Base-by-base conservation (phyloP, 2,888 invertebrate species). In the Andrena marginata region DNA sequence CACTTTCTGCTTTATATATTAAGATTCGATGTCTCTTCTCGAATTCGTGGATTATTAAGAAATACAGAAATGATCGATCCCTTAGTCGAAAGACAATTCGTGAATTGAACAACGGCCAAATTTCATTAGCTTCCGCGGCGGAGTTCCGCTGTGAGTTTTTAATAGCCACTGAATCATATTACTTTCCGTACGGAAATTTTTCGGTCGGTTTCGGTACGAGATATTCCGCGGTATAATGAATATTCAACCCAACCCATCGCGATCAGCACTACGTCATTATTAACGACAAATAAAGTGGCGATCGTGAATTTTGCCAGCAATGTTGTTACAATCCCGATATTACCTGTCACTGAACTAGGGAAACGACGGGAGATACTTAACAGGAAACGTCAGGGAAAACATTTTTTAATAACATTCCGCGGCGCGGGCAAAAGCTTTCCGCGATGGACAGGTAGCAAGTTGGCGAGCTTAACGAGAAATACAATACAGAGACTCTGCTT, bases 381-480 rank as follows among this genome's bases (percentile, higher is more conserved):
- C 4, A 1, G 16, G 4, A 33, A n/a, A 42, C 26, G 1, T 16
- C 35, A 5, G 0, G 35, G 20, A 54, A 7, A 69, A 33, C 33
- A 49, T 20, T 54, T 56, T 42, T 65, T 33, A 49, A 65, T 65
- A 65, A 35, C 10, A 49, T 35, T 20, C 10, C 2, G 49, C 23
- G 13, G 1, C 20, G 29, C 16, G 16, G 23, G 16, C 51, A 54
- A 59, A 42, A 59, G 35, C 26, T 51, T 26, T 16, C 13, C 16
- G 42, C 13, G n/a, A 6, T n/a, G 10, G 4, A 54, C 29, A 29
- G 29, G 31, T 35, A 68, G 33, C 23, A 60, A 33, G 63, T 56
- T 69, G 26, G 26, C 23, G 6, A 10, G 6, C 20, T 76, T 62
- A 68, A 78, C 33, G 65, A 77, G 60, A 74, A 73, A 51, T 64